Evolutionary conservation across 1,140 invertebrate genomes (phyloP), one percentile per base, ranked within the genome.

Genomic region (Macrocentrus cingulum): DNA sequence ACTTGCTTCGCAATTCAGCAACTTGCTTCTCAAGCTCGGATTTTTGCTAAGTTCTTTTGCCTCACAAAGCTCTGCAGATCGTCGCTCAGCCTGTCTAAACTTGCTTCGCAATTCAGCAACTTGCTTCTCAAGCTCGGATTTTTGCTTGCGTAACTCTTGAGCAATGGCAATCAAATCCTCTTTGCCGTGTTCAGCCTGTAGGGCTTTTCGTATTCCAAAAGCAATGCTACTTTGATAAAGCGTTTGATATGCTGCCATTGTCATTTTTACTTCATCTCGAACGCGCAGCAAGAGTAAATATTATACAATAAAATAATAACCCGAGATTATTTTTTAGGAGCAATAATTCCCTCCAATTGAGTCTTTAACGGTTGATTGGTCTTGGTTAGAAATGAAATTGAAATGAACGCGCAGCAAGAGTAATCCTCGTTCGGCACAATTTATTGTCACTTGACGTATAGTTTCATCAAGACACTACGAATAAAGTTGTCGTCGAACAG

Each of bases 161-260:
- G 86, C 84, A 67, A 81, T 56, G 13, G 63, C 60, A 46, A 76
- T 85, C 64, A 90, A 82, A 63, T 91, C 87, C 53, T 85, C 82
- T 70, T 90, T 91, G 0, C 88, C 88, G 81, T 88, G 80, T 70
- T 85, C 82, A 50, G 85, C 79, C 80, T 94, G 90, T 48, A 98
- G 79, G n/a, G 96, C 94, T 84, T 99, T 99, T 39, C 97, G 86
- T 85, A 99, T 94, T 22, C 97, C 97, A 76, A 98, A 99, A 3
- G 95, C 95, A 50, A 98, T 93, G 56, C 95, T 95, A 76, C 94
- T 98, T 76, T 98, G 97, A 75, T 99, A 98, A 0, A 99, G 82
- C 0, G 92, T 92, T 71, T 89, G 84, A 70, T 97, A 99, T 1
- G 96, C 94, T 66, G 94, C 89, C 70, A 98, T 90, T 0, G 96